phyloP scores from a whole-genome alignment of 2,888 invertebrate species.

The Sisyra nigra region DNA sequence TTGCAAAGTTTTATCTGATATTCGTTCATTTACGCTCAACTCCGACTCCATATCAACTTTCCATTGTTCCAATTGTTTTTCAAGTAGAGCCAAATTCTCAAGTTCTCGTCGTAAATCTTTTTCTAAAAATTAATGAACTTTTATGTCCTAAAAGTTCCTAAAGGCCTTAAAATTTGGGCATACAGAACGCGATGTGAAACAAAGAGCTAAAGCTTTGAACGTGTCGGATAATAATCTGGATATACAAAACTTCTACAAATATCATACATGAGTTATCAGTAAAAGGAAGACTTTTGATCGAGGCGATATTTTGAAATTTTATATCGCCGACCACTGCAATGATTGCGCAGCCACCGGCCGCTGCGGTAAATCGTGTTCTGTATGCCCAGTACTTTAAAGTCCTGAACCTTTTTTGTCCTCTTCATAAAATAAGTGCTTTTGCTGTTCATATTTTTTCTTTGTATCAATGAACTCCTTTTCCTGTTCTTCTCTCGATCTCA shows the following conservation, averaged over 20 bases:
- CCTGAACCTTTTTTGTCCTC: conserved; percentile 28
- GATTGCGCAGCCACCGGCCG: no score
- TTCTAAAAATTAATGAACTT: conserved; percentile 22
- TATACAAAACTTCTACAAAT: no score
- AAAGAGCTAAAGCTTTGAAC: no score
- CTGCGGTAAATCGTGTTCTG: no score
- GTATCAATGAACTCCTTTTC: conserved; percentile 31
- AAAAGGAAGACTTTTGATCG: no score
- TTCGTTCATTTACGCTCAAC: conserved; percentile 42
- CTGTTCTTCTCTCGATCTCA: conserved; percentile 32
- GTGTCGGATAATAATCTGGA: no score
- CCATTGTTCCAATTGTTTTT: conserved; percentile 42
- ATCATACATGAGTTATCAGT: no score
- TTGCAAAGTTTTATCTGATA: conserved; percentile 43
- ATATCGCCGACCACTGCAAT: no score
- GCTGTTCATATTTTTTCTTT: conserved; percentile 30
- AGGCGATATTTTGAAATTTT: no score
- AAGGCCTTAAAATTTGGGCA: no score
- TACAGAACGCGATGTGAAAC: no score
- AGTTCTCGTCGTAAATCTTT: conserved; percentile 37
- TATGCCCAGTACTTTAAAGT: not conserved
- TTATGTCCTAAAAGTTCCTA: not conserved
- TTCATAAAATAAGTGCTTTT: conserved; percentile 30
- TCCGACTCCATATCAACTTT: conserved; percentile 45
- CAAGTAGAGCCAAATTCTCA: conserved; percentile 36